A percentile compares a stretch with the other conserved stretches of the same genome.
Evolutionary conservation across 2,113 vertebrate genomes (phyloP).

Genomic region (Pangasianodon gigas): DNA sequence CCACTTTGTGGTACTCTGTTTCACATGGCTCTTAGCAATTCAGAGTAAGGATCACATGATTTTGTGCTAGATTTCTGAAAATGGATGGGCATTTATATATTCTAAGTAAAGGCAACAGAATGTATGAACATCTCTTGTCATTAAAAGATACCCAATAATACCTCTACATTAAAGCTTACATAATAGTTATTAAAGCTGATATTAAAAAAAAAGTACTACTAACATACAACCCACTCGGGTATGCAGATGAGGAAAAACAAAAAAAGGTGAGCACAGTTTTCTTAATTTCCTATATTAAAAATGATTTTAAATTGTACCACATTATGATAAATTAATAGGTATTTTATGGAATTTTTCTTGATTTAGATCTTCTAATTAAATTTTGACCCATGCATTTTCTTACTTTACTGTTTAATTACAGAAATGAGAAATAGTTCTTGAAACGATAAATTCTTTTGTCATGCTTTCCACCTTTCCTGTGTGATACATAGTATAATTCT

Average conservation of each 20-base stretch:
- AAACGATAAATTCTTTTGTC: neutral
- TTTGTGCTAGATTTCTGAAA: constrained; percentile 11
- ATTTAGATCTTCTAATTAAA: constrained; percentile 7
- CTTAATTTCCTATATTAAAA: constrained; percentile 9
- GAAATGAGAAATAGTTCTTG: neutral
- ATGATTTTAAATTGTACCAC: neutral
- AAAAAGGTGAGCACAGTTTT: constrained; percentile 9
- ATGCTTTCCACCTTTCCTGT: neutral
- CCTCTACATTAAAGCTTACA: constrained; percentile 20
- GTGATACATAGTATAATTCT: constrained; percentile 5
- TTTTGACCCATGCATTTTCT: constrained; percentile 18
- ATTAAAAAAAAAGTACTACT: constrained; percentile 7
- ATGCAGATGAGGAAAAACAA: neutral
- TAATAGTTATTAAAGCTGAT: constrained; percentile 14
- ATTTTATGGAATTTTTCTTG: neutral
- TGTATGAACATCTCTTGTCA: neutral
- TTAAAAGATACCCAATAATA: neutral
- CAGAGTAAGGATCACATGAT: neutral
- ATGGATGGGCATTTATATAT: neutral
- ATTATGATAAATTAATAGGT: neutral
- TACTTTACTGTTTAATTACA: neutral
- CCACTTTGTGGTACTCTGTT: constrained; percentile 9
- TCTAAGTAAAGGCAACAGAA: neutral
- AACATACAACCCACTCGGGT: constrained; percentile 5
- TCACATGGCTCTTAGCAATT: neutral